Evolutionary conservation across 2,113 vertebrate species (phyloP).

Genomic region (Athene noctua): DNA sequence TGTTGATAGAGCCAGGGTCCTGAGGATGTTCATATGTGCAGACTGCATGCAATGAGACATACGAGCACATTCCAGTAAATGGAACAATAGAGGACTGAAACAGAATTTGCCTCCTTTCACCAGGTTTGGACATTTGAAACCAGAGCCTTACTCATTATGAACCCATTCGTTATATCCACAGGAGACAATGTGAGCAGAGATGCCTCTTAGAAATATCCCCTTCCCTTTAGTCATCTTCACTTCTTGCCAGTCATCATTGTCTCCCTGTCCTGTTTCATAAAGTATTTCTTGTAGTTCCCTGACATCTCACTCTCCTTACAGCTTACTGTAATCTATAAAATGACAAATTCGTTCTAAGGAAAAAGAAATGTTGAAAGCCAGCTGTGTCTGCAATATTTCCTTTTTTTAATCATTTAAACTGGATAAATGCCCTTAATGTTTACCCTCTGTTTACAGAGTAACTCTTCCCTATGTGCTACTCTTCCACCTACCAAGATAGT

Average conservation of each 20-base stretch:
- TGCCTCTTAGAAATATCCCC: neutral
- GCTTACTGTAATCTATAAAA: constrained; percentile 26
- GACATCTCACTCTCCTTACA: neutral
- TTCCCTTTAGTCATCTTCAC: neutral
- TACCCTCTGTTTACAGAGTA: neutral
- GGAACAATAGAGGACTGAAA: neutral
- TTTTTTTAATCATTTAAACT: neutral
- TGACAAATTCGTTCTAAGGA: constrained; percentile 31
- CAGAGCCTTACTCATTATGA: neutral
- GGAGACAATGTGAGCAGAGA: neutral
- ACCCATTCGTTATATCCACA: neutral
- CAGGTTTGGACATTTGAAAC: neutral
- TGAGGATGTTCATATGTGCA: neutral
- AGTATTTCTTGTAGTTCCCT: constrained; percentile 6
- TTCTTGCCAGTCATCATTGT: neutral
- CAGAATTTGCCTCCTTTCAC: neutral
- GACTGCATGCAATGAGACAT: neutral
- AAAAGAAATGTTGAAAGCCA: neutral
- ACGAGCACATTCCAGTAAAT: neutral
- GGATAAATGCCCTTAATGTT: neutral
- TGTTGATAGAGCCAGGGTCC: neutral
- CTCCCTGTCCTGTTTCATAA: constrained; percentile 23
- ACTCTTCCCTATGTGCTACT: neutral
- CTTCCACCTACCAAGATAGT: neutral
- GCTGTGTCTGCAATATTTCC: neutral